Evolutionary conservation across 2,113 vertebrate species (phyloP).

Genomic region (Spea bombifrons): DNA sequence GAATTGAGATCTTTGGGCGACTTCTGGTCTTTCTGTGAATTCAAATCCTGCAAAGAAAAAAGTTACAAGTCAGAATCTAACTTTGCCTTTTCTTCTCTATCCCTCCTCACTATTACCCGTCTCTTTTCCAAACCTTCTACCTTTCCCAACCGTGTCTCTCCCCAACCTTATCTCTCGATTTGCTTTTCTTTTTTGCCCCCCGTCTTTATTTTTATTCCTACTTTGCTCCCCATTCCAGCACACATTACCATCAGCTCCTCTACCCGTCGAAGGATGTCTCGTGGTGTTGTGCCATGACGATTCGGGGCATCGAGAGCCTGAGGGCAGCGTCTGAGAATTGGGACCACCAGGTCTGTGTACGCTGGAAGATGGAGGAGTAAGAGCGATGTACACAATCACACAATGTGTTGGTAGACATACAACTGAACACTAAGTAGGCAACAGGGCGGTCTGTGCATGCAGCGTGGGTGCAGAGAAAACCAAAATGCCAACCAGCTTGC

Average conservation of each 20-base stretch:
- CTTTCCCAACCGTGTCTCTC: neutral
- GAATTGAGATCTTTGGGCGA: neutral
- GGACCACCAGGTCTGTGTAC: slow-evolving; percentile 70
- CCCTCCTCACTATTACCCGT: no score
- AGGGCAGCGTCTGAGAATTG: slow-evolving; percentile 63
- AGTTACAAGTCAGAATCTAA: neutral
- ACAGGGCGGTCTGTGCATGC: no score
- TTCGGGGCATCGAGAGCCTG: slow-evolving; percentile 60
- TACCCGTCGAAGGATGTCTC: slow-evolving; percentile 64
- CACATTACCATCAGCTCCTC: slow-evolving; percentile 57
- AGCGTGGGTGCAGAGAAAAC: no score
- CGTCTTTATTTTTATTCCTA: no score
- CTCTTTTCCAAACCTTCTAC: no score
- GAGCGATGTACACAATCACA: no score
- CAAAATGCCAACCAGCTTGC: no score
- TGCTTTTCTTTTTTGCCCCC: no score
- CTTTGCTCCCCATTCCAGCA: no score
- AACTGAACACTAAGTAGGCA: no score
- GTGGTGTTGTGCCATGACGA: slow-evolving; percentile 66
- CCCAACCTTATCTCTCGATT: neutral
- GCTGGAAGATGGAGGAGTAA: slow-evolving; percentile 48
- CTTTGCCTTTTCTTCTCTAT: neutral
- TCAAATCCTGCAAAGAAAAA: neutral
- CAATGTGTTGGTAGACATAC: no score
- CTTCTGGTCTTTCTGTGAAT: neutral